Evolutionary conservation across 2,888 invertebrate genomes (phyloP).

Genomic region (Patella ulyssiponensis): DNA sequence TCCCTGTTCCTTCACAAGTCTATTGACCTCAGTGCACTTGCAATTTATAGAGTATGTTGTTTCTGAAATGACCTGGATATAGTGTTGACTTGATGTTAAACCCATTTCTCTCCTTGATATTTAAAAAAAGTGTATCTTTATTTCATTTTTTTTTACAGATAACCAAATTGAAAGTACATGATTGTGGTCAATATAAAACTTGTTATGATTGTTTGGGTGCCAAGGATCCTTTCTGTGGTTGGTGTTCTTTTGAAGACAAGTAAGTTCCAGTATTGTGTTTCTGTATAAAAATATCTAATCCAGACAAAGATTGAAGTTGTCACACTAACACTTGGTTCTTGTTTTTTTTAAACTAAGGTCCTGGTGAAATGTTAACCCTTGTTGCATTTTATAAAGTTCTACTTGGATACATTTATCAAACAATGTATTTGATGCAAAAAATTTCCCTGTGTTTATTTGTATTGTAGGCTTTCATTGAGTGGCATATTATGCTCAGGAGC

Average conservation of each 20-base stretch:
- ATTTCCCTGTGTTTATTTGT: too few relatives aligned
- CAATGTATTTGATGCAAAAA: too few relatives aligned
- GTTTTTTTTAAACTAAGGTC: neutral
- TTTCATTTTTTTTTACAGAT: slow-evolving; percentile 55
- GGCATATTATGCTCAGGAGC: too few relatives aligned
- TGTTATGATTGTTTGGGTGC: slow-evolving; percentile 64
- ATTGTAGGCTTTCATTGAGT: too few relatives aligned
- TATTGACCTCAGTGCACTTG: neutral
- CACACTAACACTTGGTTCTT: neutral
- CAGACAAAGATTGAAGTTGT: too few relatives aligned
- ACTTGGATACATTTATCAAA: too few relatives aligned
- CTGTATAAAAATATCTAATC: too few relatives aligned
- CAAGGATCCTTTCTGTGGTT: slow-evolving; percentile 69
- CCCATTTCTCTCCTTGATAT: neutral
- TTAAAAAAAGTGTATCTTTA: neutral
- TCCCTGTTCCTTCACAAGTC: neutral
- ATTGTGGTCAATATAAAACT: slow-evolving; percentile 61
- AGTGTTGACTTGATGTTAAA: neutral
- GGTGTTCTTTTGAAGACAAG: slow-evolving; percentile 70
- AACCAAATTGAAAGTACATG: slow-evolving; percentile 60
- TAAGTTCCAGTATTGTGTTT: slow-evolving; percentile 42
- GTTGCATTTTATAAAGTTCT: neutral
- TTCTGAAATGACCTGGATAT: neutral
- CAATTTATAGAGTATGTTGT: neutral
- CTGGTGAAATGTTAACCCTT: neutral